These are phyloP conservation scores for Melanogrammus aeglefinus DNA, from an alignment of 2,797 vertebrate genomes.

Conservation along the genomic window DNA sequence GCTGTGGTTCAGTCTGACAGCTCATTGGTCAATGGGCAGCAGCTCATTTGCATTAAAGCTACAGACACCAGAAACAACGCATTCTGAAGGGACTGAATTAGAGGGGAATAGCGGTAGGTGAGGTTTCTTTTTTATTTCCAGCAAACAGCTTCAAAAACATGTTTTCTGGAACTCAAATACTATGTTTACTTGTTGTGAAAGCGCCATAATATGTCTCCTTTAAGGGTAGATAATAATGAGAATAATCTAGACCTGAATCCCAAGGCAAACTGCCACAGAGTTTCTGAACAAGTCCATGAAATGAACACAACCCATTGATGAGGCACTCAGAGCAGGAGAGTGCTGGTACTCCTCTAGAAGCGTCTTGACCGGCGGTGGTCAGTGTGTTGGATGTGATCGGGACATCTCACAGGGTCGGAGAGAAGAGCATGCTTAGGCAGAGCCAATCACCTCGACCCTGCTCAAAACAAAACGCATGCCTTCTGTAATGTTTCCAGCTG, in stretches of 20 bases:
- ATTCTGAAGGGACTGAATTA: no score
- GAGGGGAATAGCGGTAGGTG: no score
- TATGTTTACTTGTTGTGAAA: no score
- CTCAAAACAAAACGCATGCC: constrained; percentile 32
- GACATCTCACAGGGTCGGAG: not conserved
- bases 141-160: no score
- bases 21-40: no score
- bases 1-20: no score
- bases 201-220: no score
- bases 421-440: constrained; percentile 23
- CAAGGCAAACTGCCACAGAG: not conserved
- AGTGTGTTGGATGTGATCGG: not conserved
- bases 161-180: no score
- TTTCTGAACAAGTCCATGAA: not conserved
- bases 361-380: not conserved
- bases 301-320: no score
- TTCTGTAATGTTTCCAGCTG: constrained; percentile 35
- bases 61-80: no score
- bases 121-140: no score
- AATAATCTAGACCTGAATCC: not conserved
- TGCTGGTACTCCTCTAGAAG: not conserved
- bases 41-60: no score
- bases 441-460: constrained; percentile 5
- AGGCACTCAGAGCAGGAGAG: not conserved
- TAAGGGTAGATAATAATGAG: not conserved